Evolutionary conservation across 1,140 invertebrate genomes (phyloP).

Genomic region (Andricus grossulariae): DNA sequence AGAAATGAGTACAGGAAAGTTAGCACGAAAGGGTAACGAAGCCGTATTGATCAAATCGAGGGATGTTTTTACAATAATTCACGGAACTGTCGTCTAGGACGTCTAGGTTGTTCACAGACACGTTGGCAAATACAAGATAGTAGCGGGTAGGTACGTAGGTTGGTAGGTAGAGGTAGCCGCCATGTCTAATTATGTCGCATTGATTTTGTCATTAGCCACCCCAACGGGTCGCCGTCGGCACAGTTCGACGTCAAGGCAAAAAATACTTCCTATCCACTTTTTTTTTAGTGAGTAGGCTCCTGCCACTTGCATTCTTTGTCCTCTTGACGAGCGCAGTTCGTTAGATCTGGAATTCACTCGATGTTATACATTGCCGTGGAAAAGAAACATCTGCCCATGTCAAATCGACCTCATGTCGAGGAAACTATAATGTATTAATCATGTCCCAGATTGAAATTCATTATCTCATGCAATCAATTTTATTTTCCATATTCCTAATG

Average conservation of each 20-base stretch:
- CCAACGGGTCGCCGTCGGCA: slow-evolving; percentile 58
- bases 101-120: slow-evolving; percentile 41
- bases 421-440: no score
- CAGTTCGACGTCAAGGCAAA: slow-evolving; percentile 58
- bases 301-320: slow-evolving; percentile 47
- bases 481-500: neutral
- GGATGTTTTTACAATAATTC: slow-evolving; percentile 73
- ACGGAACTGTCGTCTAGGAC: slow-evolving; percentile 40
- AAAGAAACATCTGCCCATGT: neutral
- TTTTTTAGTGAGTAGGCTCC: slow-evolving; percentile 35
- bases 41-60: slow-evolving; percentile 67
- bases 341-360: slow-evolving; percentile 41
- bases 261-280: slow-evolving; percentile 60
- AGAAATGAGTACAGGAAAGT: slow-evolving; percentile 40
- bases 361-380: neutral
- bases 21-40: slow-evolving; percentile 49
- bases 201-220: slow-evolving; percentile 75
- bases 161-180: slow-evolving; percentile 62
- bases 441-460: neutral
- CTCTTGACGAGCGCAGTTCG: slow-evolving; percentile 39
- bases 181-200: slow-evolving; percentile 76
- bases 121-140: slow-evolving; percentile 43
- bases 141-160: slow-evolving; percentile 41
- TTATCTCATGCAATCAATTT: neutral
- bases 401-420: no score